These are phyloP conservation scores for Spodoptera litura DNA, from an alignment of 1,140 invertebrate genomes.

Conservation along the genomic window DNA sequence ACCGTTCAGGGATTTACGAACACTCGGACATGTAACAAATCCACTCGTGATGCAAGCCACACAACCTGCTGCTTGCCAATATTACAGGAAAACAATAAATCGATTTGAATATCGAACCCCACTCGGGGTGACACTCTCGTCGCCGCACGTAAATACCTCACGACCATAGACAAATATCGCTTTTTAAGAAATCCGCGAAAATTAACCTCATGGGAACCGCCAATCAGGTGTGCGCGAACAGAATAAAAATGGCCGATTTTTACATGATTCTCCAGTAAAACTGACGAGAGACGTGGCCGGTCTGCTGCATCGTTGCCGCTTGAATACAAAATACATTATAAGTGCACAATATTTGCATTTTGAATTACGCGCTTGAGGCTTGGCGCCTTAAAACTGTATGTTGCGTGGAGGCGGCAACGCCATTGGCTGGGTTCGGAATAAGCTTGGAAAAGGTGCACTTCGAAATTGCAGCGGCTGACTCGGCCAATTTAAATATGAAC, in stretches of 20 bases:
- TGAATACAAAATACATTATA: slow-evolving; percentile 83
- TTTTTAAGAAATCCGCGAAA: slow-evolving; percentile 76
- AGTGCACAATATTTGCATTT: slow-evolving; percentile 84
- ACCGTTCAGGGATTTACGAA: slow-evolving; percentile 28
- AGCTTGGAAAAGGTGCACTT: slow-evolving; percentile 42
- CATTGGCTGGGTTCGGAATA: slow-evolving; percentile 27
- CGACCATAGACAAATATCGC: slow-evolving; percentile 56
- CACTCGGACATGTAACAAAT: slow-evolving; percentile 19
- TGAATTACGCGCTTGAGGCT: slow-evolving; percentile 76
- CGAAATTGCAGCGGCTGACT: slow-evolving; percentile 13
- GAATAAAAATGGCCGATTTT: slow-evolving; percentile 82
- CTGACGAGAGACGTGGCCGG: slow-evolving; percentile 73
- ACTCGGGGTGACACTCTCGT: slow-evolving; percentile 29
- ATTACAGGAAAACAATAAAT: slow-evolving; percentile 37
- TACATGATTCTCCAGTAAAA: slow-evolving; percentile 83
- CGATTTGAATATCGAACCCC: slow-evolving; percentile 29
- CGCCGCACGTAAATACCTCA: slow-evolving; percentile 35
- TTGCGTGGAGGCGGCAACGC: slow-evolving; percentile 9
- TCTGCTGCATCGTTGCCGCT: slow-evolving; percentile 64
- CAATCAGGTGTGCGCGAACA: slow-evolving; percentile 72
- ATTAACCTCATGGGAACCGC: slow-evolving; percentile 83
- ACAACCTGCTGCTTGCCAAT: slow-evolving; percentile 33
- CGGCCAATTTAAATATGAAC: slow-evolving; percentile 20
- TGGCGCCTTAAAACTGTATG: slow-evolving; percentile 48
- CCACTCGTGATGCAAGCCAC: slow-evolving; percentile 22